A percentile compares a stretch with the other conserved stretches of the same genome.
phyloP scores from a whole-genome alignment of 2,888 invertebrate genomes.

The Erpobdella octoculata region DNA sequence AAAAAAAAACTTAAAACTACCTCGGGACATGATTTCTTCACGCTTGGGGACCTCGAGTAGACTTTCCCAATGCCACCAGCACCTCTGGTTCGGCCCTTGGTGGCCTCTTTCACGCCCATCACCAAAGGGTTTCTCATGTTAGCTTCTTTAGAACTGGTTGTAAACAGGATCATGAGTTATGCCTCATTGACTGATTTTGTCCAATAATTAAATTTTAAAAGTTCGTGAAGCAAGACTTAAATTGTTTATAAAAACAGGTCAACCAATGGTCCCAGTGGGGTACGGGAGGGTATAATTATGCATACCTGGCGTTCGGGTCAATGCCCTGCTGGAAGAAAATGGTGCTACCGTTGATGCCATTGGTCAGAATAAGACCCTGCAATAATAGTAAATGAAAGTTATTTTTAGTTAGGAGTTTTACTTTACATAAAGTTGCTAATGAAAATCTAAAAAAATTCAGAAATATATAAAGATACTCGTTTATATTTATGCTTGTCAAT shows the following conservation, averaged over 20 bases:
- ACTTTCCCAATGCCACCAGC: constrained; percentile 28
- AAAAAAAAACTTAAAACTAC: too few relatives aligned
- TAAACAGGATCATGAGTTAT: neutral
- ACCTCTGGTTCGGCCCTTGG: constrained; percentile 22
- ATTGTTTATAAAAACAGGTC: neutral
- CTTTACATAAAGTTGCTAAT: too few relatives aligned
- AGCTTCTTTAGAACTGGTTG: neutral
- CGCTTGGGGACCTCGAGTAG: constrained; percentile 24
- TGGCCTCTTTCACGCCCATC: constrained; percentile 15
- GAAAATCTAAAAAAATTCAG: too few relatives aligned
- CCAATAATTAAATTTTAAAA: neutral
- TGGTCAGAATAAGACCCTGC: neutral
- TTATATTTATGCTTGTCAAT: too few relatives aligned
- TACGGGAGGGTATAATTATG: neutral
- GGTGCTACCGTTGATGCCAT: neutral
- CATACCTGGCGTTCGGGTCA: neutral
- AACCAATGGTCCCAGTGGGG: too few relatives aligned
- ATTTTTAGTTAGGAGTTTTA: too few relatives aligned
- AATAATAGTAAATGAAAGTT: too few relatives aligned
- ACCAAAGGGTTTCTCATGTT: constrained; percentile 23
- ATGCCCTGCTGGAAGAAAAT: neutral
- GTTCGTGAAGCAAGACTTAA: neutral
- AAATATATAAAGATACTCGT: too few relatives aligned
- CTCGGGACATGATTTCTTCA: constrained; percentile 8
- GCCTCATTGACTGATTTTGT: neutral